Evolutionary conservation across 2,888 invertebrate species (phyloP), one percentile per base, ranked within the genome.

Genomic region (Conus canariensis): DNA sequence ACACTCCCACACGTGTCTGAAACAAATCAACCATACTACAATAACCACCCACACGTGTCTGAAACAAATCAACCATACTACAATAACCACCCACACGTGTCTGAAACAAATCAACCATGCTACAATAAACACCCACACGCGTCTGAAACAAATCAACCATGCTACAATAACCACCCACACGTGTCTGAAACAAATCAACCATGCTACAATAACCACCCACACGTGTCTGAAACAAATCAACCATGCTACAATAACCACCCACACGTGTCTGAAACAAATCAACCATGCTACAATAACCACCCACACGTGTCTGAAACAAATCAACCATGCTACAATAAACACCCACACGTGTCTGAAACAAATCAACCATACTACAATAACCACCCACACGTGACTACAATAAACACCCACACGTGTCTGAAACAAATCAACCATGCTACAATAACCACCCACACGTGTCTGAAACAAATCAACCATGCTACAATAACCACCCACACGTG

Each of bases 351-450:
- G 95, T 22, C 96, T 96, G 92, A 82, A 93, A 93, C 82, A 45
- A 45, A 45, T 45, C 45, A 45, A 45, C 45, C 45, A 45, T 45
- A 4, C 99, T 80, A 98, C 99, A 93, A 99, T 96, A 92, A 98
- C 98, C 96, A 99, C 98, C 98, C 98, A 98, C 93, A 98, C 97
- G 93, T 97, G 95, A 30, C 99, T 80, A 98, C 99, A 93, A 99
- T 96, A 92, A 98, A 98, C 96, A 99, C 98, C 98, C 98, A 98
- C 93, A 98, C 97, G 93, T 97, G 95, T n/a, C 96, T 96, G 92
- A 82, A 93, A 93, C 82, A 30, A 30, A 30, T 30, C 30, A 30
- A 30, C 30, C 30, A 30, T 30, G 2, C 30, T 30, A 30, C 30
- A 30, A 30, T 30, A 30, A n/a, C n/a, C n/a, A n/a, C 98, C 98